A percentile compares a stretch with the other conserved stretches of the same genome.
These are phyloP conservation scores for Cyanoramphus novaezelandiae DNA, from an alignment of 2,113 vertebrate genomes.

Conservation along the genomic window DNA sequence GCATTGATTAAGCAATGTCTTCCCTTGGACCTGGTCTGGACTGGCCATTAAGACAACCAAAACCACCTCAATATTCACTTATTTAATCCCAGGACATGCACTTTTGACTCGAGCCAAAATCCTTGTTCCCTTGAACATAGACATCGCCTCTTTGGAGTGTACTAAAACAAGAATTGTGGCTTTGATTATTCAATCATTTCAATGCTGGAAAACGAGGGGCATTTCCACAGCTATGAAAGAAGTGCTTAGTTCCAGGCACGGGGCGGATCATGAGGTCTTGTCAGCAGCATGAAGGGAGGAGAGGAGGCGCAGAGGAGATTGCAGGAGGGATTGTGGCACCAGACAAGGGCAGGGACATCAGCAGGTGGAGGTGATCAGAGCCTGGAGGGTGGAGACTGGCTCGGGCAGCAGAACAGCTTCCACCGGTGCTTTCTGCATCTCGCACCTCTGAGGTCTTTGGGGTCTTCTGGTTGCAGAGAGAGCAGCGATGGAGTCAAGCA, in stretches of 20 bases:
- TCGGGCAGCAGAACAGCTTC: not conserved
- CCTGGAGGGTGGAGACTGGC: not conserved
- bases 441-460: not conserved
- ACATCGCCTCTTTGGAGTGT: not conserved
- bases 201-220: not conserved
- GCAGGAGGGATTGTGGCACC: not conserved
- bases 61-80: not conserved
- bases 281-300: not conserved
- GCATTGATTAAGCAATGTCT: not conserved
- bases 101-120: not conserved
- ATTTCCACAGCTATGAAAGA: not conserved
- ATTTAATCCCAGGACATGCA: no score
- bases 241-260: not conserved
- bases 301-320: not conserved
- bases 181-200: not conserved
- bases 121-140: not conserved
- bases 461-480: not conserved
- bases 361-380: not conserved
- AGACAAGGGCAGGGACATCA: not conserved
- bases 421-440: not conserved
- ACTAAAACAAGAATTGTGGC: not conserved
- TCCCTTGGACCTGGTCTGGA: not conserved
- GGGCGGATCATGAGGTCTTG: accelerated
- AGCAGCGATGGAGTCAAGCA: not conserved
- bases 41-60: not conserved